Evolutionary conservation across 2,113 vertebrate species (phyloP).

Genomic region (human): DNA sequence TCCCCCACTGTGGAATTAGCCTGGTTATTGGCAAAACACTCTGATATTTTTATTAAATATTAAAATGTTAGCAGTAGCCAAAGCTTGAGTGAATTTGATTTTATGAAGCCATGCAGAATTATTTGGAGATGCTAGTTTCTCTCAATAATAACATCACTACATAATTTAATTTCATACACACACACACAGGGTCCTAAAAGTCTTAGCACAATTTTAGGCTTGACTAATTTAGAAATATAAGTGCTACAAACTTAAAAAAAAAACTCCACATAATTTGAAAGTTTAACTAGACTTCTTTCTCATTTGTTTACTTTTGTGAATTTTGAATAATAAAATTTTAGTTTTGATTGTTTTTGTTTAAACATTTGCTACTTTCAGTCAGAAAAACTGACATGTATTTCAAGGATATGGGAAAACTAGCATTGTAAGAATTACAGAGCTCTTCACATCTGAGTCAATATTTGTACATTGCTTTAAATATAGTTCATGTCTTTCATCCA

Average conservation of each 20-base stretch:
- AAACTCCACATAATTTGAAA: background rate
- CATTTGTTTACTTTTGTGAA: background rate
- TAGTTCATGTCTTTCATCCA: background rate
- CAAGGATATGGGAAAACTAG: background rate
- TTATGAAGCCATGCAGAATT: conserved; percentile 6
- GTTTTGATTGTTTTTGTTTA: background rate
- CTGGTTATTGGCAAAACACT: conserved; percentile 28
- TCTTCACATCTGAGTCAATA: background rate
- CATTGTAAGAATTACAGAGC: background rate
- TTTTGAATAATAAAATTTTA: background rate
- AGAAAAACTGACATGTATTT: background rate
- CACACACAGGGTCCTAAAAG: background rate
- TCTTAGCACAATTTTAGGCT: background rate
- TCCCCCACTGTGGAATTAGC: background rate
- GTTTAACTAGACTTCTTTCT: conserved; percentile 6
- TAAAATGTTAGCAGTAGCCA: background rate
- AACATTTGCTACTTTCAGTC: background rate
- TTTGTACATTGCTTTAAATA: background rate
- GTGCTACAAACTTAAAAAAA: background rate
- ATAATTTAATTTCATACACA: background rate
- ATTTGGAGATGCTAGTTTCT: conserved; percentile 33
- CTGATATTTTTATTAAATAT: background rate
- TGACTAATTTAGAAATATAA: conserved; percentile 15
- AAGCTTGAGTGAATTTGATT: conserved; percentile 12
- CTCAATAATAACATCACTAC: background rate